These are phyloP conservation scores for Cyanistes caeruleus DNA, from an alignment of 2,113 vertebrate species.

Conservation along the genomic window DNA sequence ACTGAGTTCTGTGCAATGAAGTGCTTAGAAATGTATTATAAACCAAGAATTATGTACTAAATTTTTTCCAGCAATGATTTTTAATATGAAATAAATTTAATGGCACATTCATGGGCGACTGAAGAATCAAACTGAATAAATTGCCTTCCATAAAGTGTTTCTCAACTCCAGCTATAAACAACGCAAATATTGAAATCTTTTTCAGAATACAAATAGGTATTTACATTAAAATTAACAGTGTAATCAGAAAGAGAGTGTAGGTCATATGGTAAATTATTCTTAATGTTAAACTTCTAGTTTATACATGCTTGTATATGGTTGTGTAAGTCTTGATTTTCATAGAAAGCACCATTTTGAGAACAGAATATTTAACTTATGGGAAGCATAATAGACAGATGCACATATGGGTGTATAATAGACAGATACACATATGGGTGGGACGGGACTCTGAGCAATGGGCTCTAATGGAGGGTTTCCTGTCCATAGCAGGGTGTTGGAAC, in stretches of 20 bases:
- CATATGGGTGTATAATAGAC: neutral
- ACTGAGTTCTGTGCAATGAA: neutral
- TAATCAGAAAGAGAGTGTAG: neutral
- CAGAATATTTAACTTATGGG: neutral
- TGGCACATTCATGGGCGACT: neutral
- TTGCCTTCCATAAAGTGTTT: neutral
- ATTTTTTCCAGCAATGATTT: neutral
- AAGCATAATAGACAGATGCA: neutral
- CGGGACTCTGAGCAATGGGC: neutral
- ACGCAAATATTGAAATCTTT: neutral
- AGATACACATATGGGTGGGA: neutral
- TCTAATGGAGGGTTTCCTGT: neutral
- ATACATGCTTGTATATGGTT: neutral
- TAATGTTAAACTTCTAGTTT: neutral
- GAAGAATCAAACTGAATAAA: neutral
- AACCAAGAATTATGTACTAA: neutral
- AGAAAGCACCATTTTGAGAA: neutral
- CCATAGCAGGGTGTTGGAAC: neutral
- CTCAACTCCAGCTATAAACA: neutral
- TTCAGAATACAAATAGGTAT: neutral
- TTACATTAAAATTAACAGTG: neutral
- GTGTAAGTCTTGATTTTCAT: neutral
- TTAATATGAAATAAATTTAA: neutral
- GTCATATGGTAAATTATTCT: neutral
- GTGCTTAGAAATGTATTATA: neutral